Conservation (phyloP, 2,888 invertebrate species). For the Aporophyla lueneburgensis region DNA sequence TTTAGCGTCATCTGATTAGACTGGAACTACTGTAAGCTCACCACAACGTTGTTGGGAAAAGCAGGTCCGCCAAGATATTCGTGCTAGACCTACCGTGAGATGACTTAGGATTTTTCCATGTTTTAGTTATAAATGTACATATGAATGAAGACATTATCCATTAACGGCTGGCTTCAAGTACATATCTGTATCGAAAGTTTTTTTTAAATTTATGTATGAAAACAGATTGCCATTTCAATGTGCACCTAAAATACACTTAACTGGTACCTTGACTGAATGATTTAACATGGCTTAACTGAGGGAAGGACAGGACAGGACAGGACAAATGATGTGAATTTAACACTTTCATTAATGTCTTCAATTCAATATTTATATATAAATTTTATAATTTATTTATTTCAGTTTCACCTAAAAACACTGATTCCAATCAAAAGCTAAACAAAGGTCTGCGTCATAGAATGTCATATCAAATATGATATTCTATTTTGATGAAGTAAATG, state of each 20-base stretch:
- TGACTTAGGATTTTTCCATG: neutral
- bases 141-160: neutral
- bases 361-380: too few relatives aligned
- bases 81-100: neutral
- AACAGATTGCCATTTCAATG: neutral
- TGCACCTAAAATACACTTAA: conserved; percentile 37
- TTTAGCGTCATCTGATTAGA: too few relatives aligned
- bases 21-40: neutral
- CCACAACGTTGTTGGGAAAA: neutral
- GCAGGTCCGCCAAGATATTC: neutral
- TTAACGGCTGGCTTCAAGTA: neutral
- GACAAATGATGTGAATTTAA: neutral
- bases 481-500: neutral
- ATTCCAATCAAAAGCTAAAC: conserved; percentile 15
- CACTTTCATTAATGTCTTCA: neutral
- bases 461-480: neutral
- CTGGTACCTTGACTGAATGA: neutral
- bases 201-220: conserved; percentile 12
- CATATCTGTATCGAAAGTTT: neutral
- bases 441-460: conserved; percentile 26
- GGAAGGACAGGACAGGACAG: too few relatives aligned
- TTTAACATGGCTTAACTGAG: conserved; percentile 3
- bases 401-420: neutral
- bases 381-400: too few relatives aligned
- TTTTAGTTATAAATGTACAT: neutral